Evolutionary conservation across 2,797 vertebrate species (phyloP).

Genomic region (Dipus sagitta): DNA sequence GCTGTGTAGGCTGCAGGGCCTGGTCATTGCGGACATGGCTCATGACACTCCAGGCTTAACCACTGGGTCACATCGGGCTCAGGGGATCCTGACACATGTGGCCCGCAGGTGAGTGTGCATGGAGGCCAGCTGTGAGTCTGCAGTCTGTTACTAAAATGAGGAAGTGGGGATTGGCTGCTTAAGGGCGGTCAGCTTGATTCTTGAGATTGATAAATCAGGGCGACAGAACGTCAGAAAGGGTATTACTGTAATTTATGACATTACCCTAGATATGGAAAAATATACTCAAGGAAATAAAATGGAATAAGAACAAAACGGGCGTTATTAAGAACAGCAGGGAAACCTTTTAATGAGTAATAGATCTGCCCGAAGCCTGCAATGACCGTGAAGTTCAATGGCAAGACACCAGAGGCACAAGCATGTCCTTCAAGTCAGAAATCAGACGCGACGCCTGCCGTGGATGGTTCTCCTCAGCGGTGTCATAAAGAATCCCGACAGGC

Average conservation of each 20-base stretch:
- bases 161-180: background rate
- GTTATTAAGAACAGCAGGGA: background rate
- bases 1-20: too few relatives aligned
- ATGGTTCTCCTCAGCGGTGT: background rate
- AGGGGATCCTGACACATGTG: background rate
- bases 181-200: too few relatives aligned
- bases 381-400: rapidly evolving
- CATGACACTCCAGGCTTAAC: too few relatives aligned
- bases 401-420: background rate
- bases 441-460: background rate
- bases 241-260: background rate
- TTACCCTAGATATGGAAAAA: constrained; percentile 45
- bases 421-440: background rate
- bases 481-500: background rate
- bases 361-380: background rate
- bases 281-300: background rate
- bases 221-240: background rate
- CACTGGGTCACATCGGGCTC: background rate
- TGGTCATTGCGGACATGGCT: too few relatives aligned
- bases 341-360: background rate
- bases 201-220: background rate
- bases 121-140: background rate
- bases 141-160: background rate
- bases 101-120: background rate
- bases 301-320: background rate